Conservation (phyloP, 2,797 vertebrate genomes). For the Sarcophilus harrisii region DNA sequence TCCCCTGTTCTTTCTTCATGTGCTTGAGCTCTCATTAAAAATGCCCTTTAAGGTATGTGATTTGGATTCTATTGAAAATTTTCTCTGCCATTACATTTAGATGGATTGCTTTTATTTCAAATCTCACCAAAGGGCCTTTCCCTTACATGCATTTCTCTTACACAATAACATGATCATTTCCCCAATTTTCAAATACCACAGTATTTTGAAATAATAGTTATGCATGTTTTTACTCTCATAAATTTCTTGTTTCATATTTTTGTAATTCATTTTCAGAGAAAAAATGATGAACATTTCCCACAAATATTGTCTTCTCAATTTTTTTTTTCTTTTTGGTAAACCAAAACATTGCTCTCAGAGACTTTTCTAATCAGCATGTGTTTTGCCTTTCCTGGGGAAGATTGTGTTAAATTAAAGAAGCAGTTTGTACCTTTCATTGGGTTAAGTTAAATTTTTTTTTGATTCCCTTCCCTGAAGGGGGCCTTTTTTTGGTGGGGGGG, state of each 20-base stretch:
- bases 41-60: background rate
- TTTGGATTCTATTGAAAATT: slow-evolving; percentile 12
- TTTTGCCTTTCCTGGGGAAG: background rate
- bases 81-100: background rate
- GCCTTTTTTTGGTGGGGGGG: background rate
- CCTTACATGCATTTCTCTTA: slow-evolving; percentile 4
- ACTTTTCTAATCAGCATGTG: background rate
- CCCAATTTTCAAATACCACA: background rate
- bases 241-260: background rate
- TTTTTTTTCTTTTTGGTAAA: background rate
- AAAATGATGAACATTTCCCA: background rate
- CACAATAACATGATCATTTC: background rate
- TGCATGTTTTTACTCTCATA: background rate
- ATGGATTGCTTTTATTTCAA: slow-evolving; percentile 1
- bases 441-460: background rate
- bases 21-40: slow-evolving; percentile 1
- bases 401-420: background rate
- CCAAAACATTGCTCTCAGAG: background rate
- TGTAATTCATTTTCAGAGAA: background rate
- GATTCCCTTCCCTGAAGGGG: background rate
- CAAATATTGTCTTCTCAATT: background rate
- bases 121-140: slow-evolving; percentile 7
- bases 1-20: background rate
- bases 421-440: background rate
- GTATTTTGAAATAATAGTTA: background rate